These are phyloP conservation scores for Ganaspis brasiliensis DNA, from an alignment of 2,888 invertebrate genomes.

Conservation along the genomic window DNA sequence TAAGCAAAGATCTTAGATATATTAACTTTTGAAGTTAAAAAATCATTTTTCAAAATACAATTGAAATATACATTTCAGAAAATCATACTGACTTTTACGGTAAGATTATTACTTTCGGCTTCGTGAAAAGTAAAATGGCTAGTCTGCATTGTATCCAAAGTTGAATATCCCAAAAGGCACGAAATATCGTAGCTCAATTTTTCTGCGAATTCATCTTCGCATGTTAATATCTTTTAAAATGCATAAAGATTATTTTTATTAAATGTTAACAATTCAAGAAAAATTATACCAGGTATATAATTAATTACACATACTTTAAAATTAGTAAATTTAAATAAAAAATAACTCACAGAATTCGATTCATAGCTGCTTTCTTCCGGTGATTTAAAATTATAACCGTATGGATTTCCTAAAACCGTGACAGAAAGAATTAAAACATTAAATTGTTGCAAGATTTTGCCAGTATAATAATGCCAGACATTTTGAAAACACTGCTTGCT, in stretches of 20 bases:
- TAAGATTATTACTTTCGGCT: conserved; percentile 53
- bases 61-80: not conserved
- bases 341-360: conserved; percentile 69
- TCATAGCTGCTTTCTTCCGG: conserved; percentile 68
- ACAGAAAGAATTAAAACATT: conserved; percentile 90
- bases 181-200: conserved; percentile 78
- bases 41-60: no score
- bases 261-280: not conserved
- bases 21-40: no score
- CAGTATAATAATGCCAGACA: conserved; percentile 85
- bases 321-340: not conserved
- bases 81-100: conserved; percentile 57
- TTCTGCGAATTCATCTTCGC: conserved; percentile 74
- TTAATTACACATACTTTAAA: no score
- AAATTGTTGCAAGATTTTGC: conserved; percentile 90
- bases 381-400: conserved; percentile 80
- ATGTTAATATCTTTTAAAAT: conserved; percentile 65
- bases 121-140: conserved; percentile 64
- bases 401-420: conserved; percentile 91
- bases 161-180: conserved; percentile 81
- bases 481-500: conserved; percentile 81
- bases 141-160: conserved; percentile 71
- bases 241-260: conserved; percentile 21
- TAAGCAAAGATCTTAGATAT: no score
- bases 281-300: no score